Evolutionary conservation across 2,888 invertebrate genomes (phyloP).

Genomic region (Willowsia nigromaculata): DNA sequence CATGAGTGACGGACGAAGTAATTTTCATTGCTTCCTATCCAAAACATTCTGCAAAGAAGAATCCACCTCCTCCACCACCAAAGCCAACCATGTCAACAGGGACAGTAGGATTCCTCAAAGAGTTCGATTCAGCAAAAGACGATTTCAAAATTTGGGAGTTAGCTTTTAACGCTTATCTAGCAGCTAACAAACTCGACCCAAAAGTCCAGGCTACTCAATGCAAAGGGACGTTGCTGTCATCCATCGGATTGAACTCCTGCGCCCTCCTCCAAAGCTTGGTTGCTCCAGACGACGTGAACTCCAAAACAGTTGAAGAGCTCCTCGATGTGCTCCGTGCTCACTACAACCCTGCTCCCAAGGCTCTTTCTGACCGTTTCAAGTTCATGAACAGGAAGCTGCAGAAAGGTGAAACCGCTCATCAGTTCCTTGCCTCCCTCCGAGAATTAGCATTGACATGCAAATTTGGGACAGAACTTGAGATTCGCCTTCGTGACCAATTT

Average conservation of each 20-base stretch:
- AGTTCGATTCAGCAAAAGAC: constrained; percentile 28
- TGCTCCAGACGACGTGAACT: background rate
- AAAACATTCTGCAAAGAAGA: too few relatives aligned
- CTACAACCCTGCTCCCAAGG: background rate
- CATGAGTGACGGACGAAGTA: too few relatives aligned
- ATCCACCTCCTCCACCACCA: too few relatives aligned
- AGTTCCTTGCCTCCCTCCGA: background rate
- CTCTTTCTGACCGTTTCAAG: background rate
- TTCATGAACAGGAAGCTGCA: background rate
- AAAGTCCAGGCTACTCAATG: background rate
- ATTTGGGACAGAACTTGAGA: background rate
- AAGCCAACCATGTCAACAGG: background rate
- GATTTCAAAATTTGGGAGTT: constrained; percentile 49
- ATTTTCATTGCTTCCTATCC: too few relatives aligned
- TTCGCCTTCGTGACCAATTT: background rate
- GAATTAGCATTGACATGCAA: background rate
- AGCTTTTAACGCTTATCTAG: constrained; percentile 24
- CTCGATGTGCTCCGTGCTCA: background rate
- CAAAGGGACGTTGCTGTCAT: background rate
- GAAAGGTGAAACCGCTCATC: background rate
- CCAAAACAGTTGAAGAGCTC: background rate
- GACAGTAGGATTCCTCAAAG: constrained; percentile 7
- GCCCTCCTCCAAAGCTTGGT: background rate
- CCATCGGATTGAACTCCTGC: background rate
- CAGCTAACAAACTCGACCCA: constrained; percentile 44